Evolutionary conservation across 2,888 invertebrate genomes (phyloP).

Genomic region (Spicauda simplicius): DNA sequence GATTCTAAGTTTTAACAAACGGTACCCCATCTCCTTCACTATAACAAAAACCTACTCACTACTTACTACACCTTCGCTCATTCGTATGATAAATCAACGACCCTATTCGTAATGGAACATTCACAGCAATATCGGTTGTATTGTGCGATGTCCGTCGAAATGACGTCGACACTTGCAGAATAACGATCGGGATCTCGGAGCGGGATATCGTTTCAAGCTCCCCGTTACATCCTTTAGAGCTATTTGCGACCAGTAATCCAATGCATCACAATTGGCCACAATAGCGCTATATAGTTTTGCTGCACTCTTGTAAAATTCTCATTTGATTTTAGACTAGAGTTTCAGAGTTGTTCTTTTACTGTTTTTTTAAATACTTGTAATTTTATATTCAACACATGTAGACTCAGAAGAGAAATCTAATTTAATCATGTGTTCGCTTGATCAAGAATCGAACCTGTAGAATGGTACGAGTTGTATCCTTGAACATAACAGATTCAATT

Average conservation of each 20-base stretch:
- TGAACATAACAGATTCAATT: no score
- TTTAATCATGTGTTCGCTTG: no score
- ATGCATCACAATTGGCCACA: constrained; percentile 10
- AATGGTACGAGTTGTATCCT: no score
- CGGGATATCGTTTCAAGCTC: neutral
- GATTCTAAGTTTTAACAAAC: no score
- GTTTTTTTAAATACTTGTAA: no score
- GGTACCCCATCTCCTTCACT: no score
- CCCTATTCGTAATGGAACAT: neutral
- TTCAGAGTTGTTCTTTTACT: no score
- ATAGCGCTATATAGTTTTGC: constrained; percentile 8
- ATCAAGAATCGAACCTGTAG: no score
- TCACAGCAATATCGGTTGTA: neutral
- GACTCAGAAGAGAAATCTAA: no score
- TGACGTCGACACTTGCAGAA: neutral
- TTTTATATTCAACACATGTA: no score
- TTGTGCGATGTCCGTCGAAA: neutral
- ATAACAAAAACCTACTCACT: no score
- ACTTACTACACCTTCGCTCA: neutral
- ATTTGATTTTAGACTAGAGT: neutral
- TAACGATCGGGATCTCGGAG: neutral
- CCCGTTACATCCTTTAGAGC: constrained; percentile 7
- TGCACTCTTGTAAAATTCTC: neutral
- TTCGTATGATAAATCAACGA: neutral
- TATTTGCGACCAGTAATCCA: constrained; percentile 11